Conservation (phyloP, 2,888 invertebrate genomes). For the Yponomeuta plumbellus region DNA sequence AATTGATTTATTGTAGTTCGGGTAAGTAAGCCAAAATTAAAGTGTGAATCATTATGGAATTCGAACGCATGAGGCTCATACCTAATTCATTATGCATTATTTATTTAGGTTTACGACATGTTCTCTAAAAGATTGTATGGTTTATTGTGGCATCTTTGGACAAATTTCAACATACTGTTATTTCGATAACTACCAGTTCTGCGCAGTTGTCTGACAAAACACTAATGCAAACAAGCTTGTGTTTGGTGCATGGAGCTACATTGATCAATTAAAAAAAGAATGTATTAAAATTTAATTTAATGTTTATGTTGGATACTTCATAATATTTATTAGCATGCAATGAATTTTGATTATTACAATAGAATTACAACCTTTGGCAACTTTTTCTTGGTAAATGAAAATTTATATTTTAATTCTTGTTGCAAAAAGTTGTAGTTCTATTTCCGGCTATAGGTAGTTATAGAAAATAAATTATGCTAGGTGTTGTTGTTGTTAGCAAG, state of each 20-base stretch:
- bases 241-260: neutral
- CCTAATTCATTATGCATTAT: conserved; percentile 10
- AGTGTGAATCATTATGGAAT: conserved; percentile 27
- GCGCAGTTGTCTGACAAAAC: neutral
- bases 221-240: neutral
- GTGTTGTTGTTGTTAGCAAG: conserved; percentile 3
- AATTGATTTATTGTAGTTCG: conserved; percentile 38
- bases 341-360: neutral
- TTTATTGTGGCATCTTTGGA: conserved; percentile 46
- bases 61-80: conserved; percentile 20
- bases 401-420: no score
- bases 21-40: conserved; percentile 36
- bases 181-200: neutral
- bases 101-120: conserved; percentile 7
- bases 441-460: neutral
- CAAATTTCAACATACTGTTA: conserved; percentile 4
- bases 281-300: neutral
- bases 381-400: neutral
- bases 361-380: neutral
- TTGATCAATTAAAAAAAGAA: neutral
- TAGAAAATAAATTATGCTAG: neutral
- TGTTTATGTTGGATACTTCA: neutral
- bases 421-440: neutral
- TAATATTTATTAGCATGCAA: neutral
- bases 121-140: neutral